Conservation (phyloP, 2,113 vertebrate genomes). For the Mixornis gularis region DNA sequence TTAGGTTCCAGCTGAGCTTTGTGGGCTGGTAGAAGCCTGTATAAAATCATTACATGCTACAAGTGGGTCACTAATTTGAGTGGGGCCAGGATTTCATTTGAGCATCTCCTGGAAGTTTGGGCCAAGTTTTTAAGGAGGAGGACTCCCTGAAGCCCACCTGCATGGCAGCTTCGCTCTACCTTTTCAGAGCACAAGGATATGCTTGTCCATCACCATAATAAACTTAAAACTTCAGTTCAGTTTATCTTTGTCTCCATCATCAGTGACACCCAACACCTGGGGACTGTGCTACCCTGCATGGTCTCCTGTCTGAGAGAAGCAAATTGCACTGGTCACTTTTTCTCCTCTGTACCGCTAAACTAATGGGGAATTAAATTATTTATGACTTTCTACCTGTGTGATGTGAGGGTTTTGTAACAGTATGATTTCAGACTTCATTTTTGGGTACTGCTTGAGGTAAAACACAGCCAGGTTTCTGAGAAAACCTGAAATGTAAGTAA, state of each 20-base stretch:
- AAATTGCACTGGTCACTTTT: background rate
- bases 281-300: no score
- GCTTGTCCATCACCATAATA: background rate
- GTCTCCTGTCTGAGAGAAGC: background rate
- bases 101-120: background rate
- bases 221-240: background rate
- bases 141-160: background rate
- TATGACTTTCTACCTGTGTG: background rate
- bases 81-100: background rate
- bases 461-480: background rate
- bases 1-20: background rate
- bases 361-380: background rate
- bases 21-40: background rate
- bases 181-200: background rate
- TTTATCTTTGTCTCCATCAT: background rate
- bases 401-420: background rate
- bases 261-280: background rate
- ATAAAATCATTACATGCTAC: fast-evolving
- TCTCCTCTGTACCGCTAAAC: background rate
- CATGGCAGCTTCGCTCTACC: background rate
- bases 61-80: background rate
- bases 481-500: background rate
- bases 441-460: background rate
- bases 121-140: background rate
- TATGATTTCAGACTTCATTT: background rate